Evolutionary conservation across 2,113 vertebrate genomes (phyloP).

Genomic region (Scomber scombrus): DNA sequence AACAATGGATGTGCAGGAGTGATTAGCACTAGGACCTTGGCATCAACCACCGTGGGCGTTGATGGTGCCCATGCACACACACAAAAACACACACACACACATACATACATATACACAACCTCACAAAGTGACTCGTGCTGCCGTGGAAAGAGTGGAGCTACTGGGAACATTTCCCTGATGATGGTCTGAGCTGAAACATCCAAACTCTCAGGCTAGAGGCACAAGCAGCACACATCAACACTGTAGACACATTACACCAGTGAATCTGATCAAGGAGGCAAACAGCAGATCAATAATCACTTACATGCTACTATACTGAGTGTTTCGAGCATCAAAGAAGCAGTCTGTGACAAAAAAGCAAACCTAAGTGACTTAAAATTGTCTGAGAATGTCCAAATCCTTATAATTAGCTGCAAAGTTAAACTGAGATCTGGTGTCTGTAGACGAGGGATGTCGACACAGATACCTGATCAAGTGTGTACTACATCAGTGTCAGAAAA

Average conservation of each 20-base stretch:
- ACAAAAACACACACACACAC: too few relatives aligned
- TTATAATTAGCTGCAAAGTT: too few relatives aligned
- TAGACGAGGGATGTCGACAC: too few relatives aligned
- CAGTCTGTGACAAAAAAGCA: too few relatives aligned
- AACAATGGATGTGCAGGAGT: constrained; percentile 85
- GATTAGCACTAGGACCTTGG: constrained; percentile 47
- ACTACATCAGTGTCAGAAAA: too few relatives aligned
- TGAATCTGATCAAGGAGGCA: background rate
- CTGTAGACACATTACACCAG: background rate
- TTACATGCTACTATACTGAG: too few relatives aligned
- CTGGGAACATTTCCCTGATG: constrained; percentile 1
- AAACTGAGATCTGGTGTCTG: too few relatives aligned
- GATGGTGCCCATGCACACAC: background rate
- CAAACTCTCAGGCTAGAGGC: background rate
- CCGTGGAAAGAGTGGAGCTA: background rate
- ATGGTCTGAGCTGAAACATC: background rate
- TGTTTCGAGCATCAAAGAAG: too few relatives aligned
- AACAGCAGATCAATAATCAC: background rate
- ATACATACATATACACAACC: constrained; percentile 17
- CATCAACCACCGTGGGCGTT: constrained; percentile 14
- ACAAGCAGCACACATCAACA: background rate
- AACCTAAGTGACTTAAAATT: too few relatives aligned
- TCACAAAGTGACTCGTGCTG: constrained; percentile 48
- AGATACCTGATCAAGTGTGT: too few relatives aligned
- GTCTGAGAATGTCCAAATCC: too few relatives aligned